A percentile compares a stretch with the other conserved stretches of the same genome.
Evolutionary conservation across 1,140 invertebrate genomes (phyloP).

Genomic region (Leptinotarsa undecemlineata): DNA sequence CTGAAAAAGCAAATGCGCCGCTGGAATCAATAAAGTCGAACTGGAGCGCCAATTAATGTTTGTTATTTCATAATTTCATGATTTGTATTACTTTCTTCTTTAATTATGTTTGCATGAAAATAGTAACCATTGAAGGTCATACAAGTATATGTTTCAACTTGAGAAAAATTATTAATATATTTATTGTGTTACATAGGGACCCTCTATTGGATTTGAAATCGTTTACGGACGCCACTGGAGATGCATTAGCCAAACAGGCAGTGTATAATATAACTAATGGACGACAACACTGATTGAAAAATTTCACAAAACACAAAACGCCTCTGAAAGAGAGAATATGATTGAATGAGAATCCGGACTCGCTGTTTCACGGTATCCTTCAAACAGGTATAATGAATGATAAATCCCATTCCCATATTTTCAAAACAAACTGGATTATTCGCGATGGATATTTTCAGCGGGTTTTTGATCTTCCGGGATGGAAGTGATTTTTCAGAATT

Average conservation of each 20-base stretch:
- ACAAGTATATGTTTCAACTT: no score
- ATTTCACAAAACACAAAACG: conserved; percentile 50
- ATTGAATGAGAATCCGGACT: conserved; percentile 41
- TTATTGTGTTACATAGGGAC: no score
- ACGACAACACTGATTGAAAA: conserved; percentile 51
- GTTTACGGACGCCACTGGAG: background rate
- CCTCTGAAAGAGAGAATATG: conserved; percentile 42
- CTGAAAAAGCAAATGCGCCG: no score
- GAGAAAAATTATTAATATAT: no score
- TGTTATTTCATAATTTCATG: no score
- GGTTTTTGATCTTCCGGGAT: background rate
- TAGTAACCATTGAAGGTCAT: no score
- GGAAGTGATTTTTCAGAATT: no score
- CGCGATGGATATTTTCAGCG: background rate
- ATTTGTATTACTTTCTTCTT: no score
- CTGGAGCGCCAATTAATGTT: no score
- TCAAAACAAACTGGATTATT: conserved; percentile 2
- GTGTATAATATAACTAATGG: conserved; percentile 51
- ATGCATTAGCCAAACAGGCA: conserved; percentile 48
- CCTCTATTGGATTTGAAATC: no score
- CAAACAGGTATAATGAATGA: conserved; percentile 24
- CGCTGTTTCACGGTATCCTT: conserved; percentile 14
- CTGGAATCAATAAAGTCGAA: no score
- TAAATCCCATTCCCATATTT: conserved; percentile 21
- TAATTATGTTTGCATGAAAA: no score